Percentiles rank a stretch among this genome's conserved stretches.
phyloP scores from a whole-genome alignment of 2,888 invertebrate genomes.

The Drosophila vallismaia region DNA sequence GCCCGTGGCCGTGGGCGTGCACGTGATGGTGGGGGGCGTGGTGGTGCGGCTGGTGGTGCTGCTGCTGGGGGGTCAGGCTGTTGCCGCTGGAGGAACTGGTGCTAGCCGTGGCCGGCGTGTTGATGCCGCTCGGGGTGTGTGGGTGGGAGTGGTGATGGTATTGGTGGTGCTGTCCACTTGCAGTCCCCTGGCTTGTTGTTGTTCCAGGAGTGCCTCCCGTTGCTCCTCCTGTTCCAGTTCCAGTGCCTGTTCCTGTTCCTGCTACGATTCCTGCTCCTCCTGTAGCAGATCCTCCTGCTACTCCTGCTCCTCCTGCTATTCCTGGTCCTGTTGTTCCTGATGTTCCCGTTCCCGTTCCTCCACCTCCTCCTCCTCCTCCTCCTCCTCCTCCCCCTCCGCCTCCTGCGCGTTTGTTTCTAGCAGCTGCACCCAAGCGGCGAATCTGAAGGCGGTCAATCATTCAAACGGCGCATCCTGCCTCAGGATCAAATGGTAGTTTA shows the following conservation, averaged over 20 bases:
- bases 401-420: slow-evolving; percentile 72
- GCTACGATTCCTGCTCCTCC: slow-evolving; percentile 16
- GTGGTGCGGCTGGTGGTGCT: slow-evolving; percentile 46
- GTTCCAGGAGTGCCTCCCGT: slow-evolving; percentile 1
- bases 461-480: slow-evolving; percentile 69
- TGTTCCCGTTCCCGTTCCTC: slow-evolving; percentile 14
- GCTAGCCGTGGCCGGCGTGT: slow-evolving; percentile 70
- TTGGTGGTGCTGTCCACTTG: background rate
- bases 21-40: slow-evolving; percentile 21
- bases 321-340: slow-evolving; percentile 2
- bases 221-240: background rate
- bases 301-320: slow-evolving; percentile 10
- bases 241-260: slow-evolving; percentile 12
- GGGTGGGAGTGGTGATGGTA: slow-evolving; percentile 58
- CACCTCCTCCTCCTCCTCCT: slow-evolving; percentile 15
- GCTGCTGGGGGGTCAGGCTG: slow-evolving; percentile 63
- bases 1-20: slow-evolving; percentile 29
- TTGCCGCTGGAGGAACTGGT: slow-evolving; percentile 76
- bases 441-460: slow-evolving; percentile 81
- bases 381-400: slow-evolving; percentile 33
- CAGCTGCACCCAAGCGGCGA: slow-evolving; percentile 81
- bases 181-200: no score
- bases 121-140: slow-evolving; percentile 59
- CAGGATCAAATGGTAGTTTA: slow-evolving; percentile 26
- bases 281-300: slow-evolving; percentile 7